These are phyloP conservation scores for Mormyrops boulengeri DNA, from an alignment of 2,797 vertebrate species.

Conservation along the genomic window DNA sequence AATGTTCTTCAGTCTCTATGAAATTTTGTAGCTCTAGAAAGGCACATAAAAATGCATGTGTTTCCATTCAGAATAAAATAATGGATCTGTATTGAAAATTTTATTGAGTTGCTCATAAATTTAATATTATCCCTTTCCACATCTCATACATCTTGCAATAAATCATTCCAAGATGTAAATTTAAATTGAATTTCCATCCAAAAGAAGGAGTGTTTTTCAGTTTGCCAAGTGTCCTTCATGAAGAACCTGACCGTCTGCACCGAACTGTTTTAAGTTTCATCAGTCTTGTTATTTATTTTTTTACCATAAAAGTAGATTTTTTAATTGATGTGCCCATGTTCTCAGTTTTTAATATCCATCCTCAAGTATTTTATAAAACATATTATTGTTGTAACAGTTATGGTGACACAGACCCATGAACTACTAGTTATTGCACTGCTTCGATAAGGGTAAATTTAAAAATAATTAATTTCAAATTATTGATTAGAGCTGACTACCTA, in stretches of 20 bases:
- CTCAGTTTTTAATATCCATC: background rate
- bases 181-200: conserved; percentile 5
- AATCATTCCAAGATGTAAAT: conserved; percentile 9
- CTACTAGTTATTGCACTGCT: background rate
- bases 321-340: background rate
- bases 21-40: conserved; percentile 8
- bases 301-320: background rate
- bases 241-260: background rate
- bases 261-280: background rate
- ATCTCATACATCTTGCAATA: conserved; percentile 10
- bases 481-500: background rate
- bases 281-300: background rate
- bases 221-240: background rate
- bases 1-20: conserved; percentile 7
- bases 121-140: conserved; percentile 13
- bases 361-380: background rate
- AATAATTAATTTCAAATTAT: background rate
- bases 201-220: background rate
- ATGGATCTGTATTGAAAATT: background rate
- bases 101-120: conserved; percentile 12
- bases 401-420: background rate
- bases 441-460: background rate
- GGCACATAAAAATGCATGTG: conserved; percentile 15
- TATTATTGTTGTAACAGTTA: background rate
- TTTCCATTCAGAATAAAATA: conserved; percentile 17